phyloP scores from a whole-genome alignment of 2,797 vertebrate genomes.

The Halcyon smyrnensis region DNA sequence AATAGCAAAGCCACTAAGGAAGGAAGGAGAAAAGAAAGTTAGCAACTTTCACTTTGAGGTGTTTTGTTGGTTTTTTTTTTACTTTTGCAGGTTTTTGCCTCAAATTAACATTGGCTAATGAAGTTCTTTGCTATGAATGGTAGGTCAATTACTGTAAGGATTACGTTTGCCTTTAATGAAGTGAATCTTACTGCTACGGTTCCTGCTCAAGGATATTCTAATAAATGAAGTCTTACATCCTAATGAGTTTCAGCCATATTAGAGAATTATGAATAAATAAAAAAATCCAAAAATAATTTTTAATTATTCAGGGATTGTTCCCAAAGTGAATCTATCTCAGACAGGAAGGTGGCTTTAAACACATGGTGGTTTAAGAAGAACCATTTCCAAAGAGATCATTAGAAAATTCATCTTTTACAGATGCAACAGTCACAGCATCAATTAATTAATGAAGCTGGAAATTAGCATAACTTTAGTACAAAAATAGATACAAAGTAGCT shows the following conservation, averaged over 20 bases:
- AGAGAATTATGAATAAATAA: constrained; percentile 35
- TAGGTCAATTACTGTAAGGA: not conserved
- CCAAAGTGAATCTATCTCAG: not conserved
- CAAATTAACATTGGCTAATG: not conserved
- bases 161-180: constrained; percentile 23
- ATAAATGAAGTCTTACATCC: not conserved
- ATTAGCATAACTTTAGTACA: not conserved
- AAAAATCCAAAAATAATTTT: constrained; percentile 27
- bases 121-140: not conserved
- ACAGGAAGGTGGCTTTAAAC: not conserved
- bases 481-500: constrained; percentile 10
- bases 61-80: not conserved
- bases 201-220: constrained; percentile 9
- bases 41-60: not conserved
- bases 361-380: not conserved
- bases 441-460: constrained; percentile 42
- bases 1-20: not conserved
- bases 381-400: not conserved
- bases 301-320: not conserved
- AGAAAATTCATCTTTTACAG: constrained; percentile 20
- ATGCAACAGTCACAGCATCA: not conserved
- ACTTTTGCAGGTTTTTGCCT: not conserved
- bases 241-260: not conserved
- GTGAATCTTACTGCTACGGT: not conserved
- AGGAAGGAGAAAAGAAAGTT: not conserved